Evolutionary conservation across 2,113 vertebrate genomes (phyloP).

Genomic region (Leucopsar rothschildi): DNA sequence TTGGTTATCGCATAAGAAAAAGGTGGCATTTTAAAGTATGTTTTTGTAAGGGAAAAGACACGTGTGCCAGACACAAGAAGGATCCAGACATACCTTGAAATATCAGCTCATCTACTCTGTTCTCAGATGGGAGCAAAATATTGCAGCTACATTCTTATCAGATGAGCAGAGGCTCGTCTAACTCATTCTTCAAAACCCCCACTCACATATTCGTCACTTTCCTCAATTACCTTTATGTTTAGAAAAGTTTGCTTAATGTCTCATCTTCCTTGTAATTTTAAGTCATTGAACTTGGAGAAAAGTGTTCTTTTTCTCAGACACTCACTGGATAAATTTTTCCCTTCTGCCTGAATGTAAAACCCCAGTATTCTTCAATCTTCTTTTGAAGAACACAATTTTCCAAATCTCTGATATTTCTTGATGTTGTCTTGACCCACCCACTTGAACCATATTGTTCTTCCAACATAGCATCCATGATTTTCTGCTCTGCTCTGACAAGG

Average conservation of each 20-base stretch:
- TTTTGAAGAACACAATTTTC: not conserved
- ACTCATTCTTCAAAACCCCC: not conserved
- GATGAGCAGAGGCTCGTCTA: not conserved
- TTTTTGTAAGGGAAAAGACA: not conserved
- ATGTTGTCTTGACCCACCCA: not conserved
- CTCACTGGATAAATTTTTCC: not conserved
- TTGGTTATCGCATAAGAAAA: not conserved
- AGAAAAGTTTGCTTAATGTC: not conserved
- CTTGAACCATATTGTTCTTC: not conserved
- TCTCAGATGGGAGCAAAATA: not conserved
- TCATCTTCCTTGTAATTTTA: not conserved
- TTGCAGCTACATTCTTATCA: not conserved
- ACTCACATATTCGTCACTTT: not conserved
- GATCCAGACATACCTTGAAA: not conserved
- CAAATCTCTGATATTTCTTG: not conserved
- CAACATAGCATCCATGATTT: not conserved
- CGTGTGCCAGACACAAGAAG: not conserved
- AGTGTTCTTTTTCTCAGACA: not conserved
- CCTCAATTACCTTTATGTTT: not conserved
- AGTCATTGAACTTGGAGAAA: not conserved
- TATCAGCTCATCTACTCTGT: not conserved
- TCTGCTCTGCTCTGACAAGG: not conserved
- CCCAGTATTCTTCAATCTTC: not conserved
- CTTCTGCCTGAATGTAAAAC: not conserved
- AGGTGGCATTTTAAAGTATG: not conserved